Evolutionary conservation across 2,888 invertebrate species (phyloP), one percentile per base, ranked within the genome.

Genomic region (Chironomus riparius): DNA sequence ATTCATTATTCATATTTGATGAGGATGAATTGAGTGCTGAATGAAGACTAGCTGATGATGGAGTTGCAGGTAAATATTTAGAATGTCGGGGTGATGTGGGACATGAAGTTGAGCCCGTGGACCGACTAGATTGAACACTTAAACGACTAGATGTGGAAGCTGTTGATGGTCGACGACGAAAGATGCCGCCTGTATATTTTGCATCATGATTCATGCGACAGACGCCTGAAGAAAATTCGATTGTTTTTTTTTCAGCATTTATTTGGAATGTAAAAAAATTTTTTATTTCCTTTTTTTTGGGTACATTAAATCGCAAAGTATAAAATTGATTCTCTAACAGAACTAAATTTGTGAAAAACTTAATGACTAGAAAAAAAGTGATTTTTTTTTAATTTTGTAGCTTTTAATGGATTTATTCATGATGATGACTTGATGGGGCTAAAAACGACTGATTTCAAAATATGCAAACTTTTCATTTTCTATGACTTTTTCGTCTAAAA

Each of bases 41-140:
- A 83, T 81, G 76, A 78, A 80, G 50, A 82, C 81, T 68, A 81
- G 81, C 76, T n/a, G 70, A 76, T 13, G 83, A 82, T 3, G 85
- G 80, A 21, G 10, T 56, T 24, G 28, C 21, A 47, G 69, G 56
- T 38, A 74, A 70, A 47, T 70, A 21, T 61, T 12, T 84, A 84
- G 12, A 83, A 82, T 2, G 84, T 83, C 24, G 84, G 79, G 80
- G 87, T 80, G 82, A 86, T 79, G 78, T 84, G 79, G 80, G 85
- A 80, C 80, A 84, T 78, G 82, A 85, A 1, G 47, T 38, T 6
- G 72, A 62, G 2, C 72, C 72, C 5, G 65, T 18, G 0, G 71
- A 73, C 2, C 28, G 15, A 13, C 38, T 21, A 12, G 72, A 38
- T 15, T 72, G 61, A 22, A 72, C 28, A 62, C 15, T 15, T 15